Percentiles rank a stretch among this genome's conserved stretches.
phyloP scores from a whole-genome alignment of 2,113 vertebrate genomes.

The Motacilla alba region DNA sequence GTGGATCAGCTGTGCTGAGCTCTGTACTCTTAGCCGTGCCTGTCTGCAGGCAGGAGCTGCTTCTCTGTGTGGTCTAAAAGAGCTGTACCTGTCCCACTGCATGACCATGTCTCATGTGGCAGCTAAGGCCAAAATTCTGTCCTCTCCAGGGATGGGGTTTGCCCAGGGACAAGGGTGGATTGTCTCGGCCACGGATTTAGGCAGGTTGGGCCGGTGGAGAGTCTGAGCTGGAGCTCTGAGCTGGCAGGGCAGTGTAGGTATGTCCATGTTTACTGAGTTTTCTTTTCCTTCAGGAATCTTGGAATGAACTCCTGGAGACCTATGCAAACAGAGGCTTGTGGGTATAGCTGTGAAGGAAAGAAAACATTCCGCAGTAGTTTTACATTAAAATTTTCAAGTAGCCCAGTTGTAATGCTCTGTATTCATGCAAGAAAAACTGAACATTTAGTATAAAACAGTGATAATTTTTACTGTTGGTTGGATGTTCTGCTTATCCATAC shows the following conservation, averaged over 20 bases:
- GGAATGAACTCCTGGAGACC: neutral
- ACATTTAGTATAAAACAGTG: neutral
- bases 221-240: neutral
- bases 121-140: neutral
- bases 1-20: neutral
- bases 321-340: neutral
- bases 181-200: neutral
- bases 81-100: neutral
- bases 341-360: neutral
- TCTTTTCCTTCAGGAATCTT: neutral
- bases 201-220: neutral
- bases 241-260: neutral
- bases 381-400: neutral
- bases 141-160: neutral
- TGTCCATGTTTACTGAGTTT: neutral
- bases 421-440: neutral
- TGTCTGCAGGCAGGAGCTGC: neutral
- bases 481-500: neutral
- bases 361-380: neutral
- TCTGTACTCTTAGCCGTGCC: neutral
- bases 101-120: neutral
- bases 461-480: neutral
- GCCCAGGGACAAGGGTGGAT: constrained; percentile 2
- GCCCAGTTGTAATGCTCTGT: neutral
- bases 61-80: neutral